A percentile compares a stretch with the other conserved stretches of the same genome.
Conservation (phyloP, 2,888 invertebrate genomes). For the Cephus rjabovi region DNA sequence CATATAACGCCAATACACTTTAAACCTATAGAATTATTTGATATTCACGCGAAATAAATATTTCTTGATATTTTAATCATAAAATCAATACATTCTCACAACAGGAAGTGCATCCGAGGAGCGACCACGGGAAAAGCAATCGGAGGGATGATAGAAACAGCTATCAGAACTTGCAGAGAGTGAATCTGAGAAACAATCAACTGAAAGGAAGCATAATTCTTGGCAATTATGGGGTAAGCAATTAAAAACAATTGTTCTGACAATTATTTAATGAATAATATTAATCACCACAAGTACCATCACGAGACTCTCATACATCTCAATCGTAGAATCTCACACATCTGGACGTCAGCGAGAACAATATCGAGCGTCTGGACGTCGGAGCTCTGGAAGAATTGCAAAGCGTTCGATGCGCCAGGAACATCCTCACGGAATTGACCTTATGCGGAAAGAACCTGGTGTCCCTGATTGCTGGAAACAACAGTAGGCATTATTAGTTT, state of each 20-base stretch:
- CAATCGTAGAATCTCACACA: conserved; percentile 80
- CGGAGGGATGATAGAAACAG: conserved; percentile 47
- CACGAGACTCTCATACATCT: not conserved
- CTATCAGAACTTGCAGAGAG: conserved; percentile 70
- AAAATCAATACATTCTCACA: not conserved
- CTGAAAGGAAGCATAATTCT: conserved; percentile 86
- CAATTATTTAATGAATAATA: conserved; percentile 6
- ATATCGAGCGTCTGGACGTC: conserved; percentile 84
- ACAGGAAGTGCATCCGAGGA: not conserved
- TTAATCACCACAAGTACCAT: not conserved
- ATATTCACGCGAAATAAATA: too few relatives aligned
- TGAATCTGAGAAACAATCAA: conserved; percentile 82
- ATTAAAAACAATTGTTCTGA: not conserved
- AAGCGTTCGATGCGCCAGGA: conserved; percentile 82
- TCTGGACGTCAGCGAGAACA: conserved; percentile 86
- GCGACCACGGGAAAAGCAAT: not conserved
- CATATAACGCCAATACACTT: too few relatives aligned
- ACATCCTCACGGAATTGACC: conserved; percentile 80
- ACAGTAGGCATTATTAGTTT: conserved; percentile 71
- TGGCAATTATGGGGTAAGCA: conserved; percentile 85
- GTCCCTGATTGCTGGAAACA: conserved; percentile 84
- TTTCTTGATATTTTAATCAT: too few relatives aligned
- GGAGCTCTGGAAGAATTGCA: conserved; percentile 83
- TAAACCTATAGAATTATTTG: too few relatives aligned
- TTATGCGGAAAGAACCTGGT: conserved; percentile 82